These are phyloP conservation scores for Drosophila melanogaster DNA, from an alignment of 1,140 invertebrate species.

Conservation along the genomic window DNA sequence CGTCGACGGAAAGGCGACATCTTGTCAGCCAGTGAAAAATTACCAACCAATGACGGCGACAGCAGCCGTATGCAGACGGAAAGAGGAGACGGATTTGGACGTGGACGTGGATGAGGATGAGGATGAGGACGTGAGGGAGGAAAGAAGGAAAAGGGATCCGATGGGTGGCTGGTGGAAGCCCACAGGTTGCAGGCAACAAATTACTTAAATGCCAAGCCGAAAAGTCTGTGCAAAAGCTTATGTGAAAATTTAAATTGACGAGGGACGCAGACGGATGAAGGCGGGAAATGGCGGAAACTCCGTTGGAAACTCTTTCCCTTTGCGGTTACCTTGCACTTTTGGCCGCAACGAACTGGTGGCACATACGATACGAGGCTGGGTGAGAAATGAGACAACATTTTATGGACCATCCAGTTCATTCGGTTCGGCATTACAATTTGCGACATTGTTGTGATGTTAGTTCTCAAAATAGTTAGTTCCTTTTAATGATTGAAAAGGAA, in stretches of 20 bases:
- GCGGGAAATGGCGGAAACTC: not conserved
- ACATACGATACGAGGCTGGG: slow-evolving; percentile 2
- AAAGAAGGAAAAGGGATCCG: not conserved
- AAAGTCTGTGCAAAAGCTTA: slow-evolving; percentile 50
- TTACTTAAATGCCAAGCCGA: slow-evolving; percentile 68
- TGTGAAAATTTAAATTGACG: slow-evolving; percentile 60
- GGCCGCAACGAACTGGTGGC: slow-evolving; percentile 17
- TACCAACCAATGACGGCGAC: slow-evolving; percentile 51
- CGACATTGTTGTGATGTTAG: not conserved
- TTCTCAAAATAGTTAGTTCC: not conserved
- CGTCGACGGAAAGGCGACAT: slow-evolving; percentile 55
- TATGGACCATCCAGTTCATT: not conserved
- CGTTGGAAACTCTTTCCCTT: not conserved
- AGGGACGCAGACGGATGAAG: not conserved
- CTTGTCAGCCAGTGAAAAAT: slow-evolving; percentile 77
- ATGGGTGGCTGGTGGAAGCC: slow-evolving; percentile 22
- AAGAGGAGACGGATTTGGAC: not conserved
- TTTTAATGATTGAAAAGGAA: not conserved
- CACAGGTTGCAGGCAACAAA: slow-evolving; percentile 69
- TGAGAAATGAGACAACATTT: slow-evolving; percentile 19
- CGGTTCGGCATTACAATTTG: slow-evolving; percentile 2
- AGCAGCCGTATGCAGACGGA: slow-evolving; percentile 5
- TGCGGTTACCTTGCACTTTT: slow-evolving; percentile 27
- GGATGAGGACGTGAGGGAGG: not conserved
- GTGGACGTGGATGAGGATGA: not conserved